phyloP scores from a whole-genome alignment of 2,113 vertebrate species.

The Procavia capensis region DNA sequence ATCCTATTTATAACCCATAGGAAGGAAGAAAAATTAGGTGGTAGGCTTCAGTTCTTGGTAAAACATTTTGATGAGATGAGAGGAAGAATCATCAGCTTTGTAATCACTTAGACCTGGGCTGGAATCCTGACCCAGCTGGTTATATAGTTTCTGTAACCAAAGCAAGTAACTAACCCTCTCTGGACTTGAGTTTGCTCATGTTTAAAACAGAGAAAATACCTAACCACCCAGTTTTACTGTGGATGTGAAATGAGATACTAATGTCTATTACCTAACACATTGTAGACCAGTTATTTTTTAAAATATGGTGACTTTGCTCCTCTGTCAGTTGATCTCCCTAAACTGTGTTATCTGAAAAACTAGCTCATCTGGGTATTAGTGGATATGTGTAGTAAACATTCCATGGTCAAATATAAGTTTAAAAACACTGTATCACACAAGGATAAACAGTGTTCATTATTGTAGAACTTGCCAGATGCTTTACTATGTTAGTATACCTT shows the following conservation, averaged over 20 bases:
- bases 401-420: not conserved
- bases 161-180: not conserved
- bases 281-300: not conserved
- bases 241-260: not conserved
- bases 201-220: too few relatives aligned
- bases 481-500: not conserved
- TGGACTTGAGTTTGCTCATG: too few relatives aligned
- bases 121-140: not conserved
- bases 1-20: not conserved
- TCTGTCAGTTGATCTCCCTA: not conserved
- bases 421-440: constrained; percentile 28
- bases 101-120: not conserved
- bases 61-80: not conserved
- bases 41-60: not conserved
- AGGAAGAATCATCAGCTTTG: not conserved
- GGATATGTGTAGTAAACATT: not conserved
- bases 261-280: not conserved
- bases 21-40: not conserved
- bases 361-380: not conserved
- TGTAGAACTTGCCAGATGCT: not conserved
- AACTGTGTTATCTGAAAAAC: not conserved
- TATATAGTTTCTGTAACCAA: not conserved
- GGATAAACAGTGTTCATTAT: not conserved
- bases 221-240: not conserved
- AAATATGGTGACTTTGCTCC: constrained; percentile 8